These are phyloP conservation scores for Pogonomyrmex barbatus DNA, from an alignment of 1,140 invertebrate genomes.

Conservation along the genomic window DNA sequence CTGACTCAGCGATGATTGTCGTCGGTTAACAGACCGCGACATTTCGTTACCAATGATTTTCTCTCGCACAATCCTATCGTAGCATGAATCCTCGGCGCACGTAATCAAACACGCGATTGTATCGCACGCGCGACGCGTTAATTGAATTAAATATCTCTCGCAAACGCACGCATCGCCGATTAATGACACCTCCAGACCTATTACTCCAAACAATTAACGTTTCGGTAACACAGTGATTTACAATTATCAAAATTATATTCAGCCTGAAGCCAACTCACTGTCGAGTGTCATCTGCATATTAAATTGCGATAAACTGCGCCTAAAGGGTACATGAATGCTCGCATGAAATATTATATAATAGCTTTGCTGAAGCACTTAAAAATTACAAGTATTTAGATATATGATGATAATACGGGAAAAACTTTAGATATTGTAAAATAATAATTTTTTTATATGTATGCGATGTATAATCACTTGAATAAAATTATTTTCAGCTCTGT, in stretches of 20 bases:
- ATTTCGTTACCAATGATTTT: conserved; percentile 67
- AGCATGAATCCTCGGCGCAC: conserved; percentile 44
- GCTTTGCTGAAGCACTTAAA: too few relatives aligned
- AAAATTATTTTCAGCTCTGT: too few relatives aligned
- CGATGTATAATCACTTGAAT: not conserved
- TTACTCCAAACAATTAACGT: conserved; percentile 39
- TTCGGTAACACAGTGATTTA: not conserved
- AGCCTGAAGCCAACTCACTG: not conserved
- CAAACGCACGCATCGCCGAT: conserved; percentile 15
- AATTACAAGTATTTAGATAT: not conserved
- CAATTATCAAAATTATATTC: conserved; percentile 17
- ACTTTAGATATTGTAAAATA: too few relatives aligned
- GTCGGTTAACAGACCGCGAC: conserved; percentile 73
- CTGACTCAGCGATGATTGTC: conserved; percentile 73
- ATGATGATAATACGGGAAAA: too few relatives aligned
- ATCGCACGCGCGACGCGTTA: conserved; percentile 18
- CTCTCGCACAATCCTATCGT: conserved; percentile 20
- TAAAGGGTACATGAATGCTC: not conserved
- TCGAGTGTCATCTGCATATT: conserved; percentile 8
- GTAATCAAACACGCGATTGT: conserved; percentile 22
- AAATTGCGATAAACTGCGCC: not conserved
- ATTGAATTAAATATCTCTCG: conserved; percentile 38
- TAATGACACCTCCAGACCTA: conserved; percentile 24
- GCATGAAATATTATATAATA: not conserved
- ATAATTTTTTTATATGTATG: not conserved